phyloP scores from a whole-genome alignment of 2,888 invertebrate species.

The Lasiommata megera region DNA sequence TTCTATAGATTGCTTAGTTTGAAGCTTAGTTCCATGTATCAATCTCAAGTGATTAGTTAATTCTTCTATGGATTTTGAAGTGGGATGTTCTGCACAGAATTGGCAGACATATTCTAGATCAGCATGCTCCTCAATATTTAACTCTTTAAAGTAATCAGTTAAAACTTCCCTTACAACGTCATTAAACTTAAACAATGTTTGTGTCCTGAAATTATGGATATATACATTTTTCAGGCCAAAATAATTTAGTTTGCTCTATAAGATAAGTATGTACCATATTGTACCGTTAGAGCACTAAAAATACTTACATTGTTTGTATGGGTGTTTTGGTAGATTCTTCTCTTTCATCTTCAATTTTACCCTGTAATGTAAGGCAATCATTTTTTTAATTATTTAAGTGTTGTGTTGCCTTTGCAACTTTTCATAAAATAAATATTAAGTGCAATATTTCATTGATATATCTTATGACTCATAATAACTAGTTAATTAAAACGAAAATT shows the following conservation, averaged over 20 bases:
- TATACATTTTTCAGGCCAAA: constrained; percentile 17
- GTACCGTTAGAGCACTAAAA: too few species aligned
- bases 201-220: constrained; percentile 51
- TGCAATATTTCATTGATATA: too few species aligned
- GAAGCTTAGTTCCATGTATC: constrained; percentile 38
- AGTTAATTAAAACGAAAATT: too few species aligned
- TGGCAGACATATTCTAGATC: constrained; percentile 57
- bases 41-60: constrained; percentile 47
- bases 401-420: too few species aligned
- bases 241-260: not conserved
- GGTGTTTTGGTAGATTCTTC: not conserved
- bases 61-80: constrained; percentile 34
- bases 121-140: constrained; percentile 40
- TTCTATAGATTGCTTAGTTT: constrained; percentile 32
- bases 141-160: constrained; percentile 41
- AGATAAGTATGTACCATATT: too few species aligned
- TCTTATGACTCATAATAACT: too few species aligned
- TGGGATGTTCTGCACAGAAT: constrained; percentile 43
- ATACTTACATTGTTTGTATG: not conserved
- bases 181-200: constrained; percentile 31
- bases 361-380: not conserved
- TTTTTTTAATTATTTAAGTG: too few species aligned
- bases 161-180: constrained; percentile 43
- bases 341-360: not conserved
- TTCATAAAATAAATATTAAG: too few species aligned